phyloP scores from a whole-genome alignment of 2,113 vertebrate species.

The Odocoileus virginianus region DNA sequence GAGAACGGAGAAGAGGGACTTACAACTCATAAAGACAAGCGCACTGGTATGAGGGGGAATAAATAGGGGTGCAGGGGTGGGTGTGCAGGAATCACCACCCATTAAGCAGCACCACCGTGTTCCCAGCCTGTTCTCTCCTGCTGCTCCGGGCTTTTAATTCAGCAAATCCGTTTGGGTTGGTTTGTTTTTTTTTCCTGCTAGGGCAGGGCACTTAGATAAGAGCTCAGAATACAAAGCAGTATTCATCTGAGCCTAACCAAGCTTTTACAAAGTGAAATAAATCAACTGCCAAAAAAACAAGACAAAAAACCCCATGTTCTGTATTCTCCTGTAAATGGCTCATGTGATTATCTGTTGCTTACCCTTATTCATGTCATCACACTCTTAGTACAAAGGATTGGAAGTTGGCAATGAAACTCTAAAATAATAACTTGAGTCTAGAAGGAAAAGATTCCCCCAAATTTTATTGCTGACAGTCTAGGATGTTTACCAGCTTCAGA shows the following conservation, averaged over 20 bases:
- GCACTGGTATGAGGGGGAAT: accelerated
- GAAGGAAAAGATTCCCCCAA: background rate
- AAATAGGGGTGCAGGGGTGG: no score
- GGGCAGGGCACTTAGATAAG: background rate
- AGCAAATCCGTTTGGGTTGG: background rate
- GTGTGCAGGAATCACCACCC: background rate
- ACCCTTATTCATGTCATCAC: background rate
- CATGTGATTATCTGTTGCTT: background rate
- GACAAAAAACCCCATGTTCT: background rate
- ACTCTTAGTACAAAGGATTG: background rate
- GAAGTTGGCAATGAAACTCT: background rate
- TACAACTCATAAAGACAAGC: background rate
- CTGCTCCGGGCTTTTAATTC: background rate
- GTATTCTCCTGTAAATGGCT: background rate
- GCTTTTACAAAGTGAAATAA: background rate
- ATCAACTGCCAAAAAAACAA: background rate
- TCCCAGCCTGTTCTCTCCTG: background rate
- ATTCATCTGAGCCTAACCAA: background rate
- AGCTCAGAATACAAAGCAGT: background rate
- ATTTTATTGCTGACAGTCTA: background rate
- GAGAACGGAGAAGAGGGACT: background rate
- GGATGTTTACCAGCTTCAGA: background rate
- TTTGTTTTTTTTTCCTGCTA: background rate
- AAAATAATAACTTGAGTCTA: background rate
- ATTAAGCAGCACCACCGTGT: accelerated